Evolutionary conservation across 2,888 invertebrate genomes (phyloP).

Genomic region (Elmis aenea): DNA sequence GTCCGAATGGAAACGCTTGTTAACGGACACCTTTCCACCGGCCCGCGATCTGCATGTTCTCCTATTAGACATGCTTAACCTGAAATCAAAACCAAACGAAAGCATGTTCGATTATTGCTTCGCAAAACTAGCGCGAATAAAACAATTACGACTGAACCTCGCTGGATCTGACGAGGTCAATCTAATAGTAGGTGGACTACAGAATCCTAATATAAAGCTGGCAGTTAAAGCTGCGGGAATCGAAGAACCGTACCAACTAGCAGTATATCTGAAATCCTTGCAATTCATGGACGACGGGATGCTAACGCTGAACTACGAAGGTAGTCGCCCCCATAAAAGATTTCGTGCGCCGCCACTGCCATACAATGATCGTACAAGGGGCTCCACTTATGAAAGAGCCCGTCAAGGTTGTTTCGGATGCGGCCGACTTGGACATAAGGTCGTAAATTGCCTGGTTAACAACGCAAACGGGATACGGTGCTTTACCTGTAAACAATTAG

Average conservation of each 20-base stretch:
- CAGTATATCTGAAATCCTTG: constrained; percentile 1
- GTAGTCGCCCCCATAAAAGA: not conserved
- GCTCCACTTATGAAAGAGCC: too few relatives aligned
- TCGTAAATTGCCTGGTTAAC: too few relatives aligned
- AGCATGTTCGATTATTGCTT: not conserved
- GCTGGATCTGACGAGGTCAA: not conserved
- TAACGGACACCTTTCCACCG: too few relatives aligned
- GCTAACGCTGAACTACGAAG: too few relatives aligned
- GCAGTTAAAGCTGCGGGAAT: constrained; percentile 1
- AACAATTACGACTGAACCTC: not conserved
- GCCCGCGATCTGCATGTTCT: not conserved
- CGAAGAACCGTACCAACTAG: not conserved
- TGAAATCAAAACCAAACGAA: not conserved
- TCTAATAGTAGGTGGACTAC: not conserved
- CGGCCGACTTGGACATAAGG: too few relatives aligned
- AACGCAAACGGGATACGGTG: too few relatives aligned
- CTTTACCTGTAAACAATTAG: too few relatives aligned
- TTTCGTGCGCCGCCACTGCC: too few relatives aligned
- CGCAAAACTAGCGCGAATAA: not conserved
- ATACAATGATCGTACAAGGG: too few relatives aligned
- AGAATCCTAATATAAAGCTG: not conserved
- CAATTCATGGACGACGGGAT: too few relatives aligned
- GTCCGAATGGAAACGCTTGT: too few relatives aligned
- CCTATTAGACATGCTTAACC: not conserved
- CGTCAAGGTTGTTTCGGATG: too few relatives aligned